Percentiles rank a stretch among this genome's conserved stretches.
Evolutionary conservation across 2,113 vertebrate species (phyloP).

Genomic region (Excalfactoria chinensis): DNA sequence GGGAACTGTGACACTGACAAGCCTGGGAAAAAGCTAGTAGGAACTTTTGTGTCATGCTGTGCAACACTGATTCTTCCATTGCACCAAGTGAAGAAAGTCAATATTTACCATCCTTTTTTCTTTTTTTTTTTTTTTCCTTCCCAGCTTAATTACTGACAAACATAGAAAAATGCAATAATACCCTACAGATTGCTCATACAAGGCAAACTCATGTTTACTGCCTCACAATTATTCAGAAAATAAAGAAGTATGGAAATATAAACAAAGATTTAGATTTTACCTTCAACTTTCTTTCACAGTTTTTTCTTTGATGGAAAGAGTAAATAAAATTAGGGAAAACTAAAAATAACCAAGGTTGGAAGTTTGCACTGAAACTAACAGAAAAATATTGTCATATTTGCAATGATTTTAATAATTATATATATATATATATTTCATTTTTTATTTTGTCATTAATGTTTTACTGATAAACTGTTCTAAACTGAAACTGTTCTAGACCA

Average conservation of each 20-base stretch:
- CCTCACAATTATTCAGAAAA: background rate
- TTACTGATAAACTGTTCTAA: background rate
- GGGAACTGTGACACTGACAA: background rate
- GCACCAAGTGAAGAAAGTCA: background rate
- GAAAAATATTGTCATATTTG: background rate
- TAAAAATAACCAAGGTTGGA: background rate
- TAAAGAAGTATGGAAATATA: background rate
- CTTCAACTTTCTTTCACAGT: background rate
- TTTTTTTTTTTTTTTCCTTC: background rate
- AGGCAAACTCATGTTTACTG: background rate
- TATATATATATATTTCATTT: background rate
- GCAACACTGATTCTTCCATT: background rate
- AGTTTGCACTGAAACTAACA: background rate
- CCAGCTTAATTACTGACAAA: background rate
- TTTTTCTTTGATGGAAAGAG: background rate
- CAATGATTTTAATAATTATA: background rate
- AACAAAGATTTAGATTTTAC: background rate
- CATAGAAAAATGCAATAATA: background rate
- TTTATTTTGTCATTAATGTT: background rate
- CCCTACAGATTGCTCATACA: background rate
- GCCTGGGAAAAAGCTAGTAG: background rate
- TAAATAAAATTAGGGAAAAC: background rate
- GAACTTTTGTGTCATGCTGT: background rate
- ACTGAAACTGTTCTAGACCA: background rate
- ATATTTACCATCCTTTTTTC: background rate